Conservation (phyloP, 2,888 invertebrate genomes). For the Hofmannophila pseudospretella region DNA sequence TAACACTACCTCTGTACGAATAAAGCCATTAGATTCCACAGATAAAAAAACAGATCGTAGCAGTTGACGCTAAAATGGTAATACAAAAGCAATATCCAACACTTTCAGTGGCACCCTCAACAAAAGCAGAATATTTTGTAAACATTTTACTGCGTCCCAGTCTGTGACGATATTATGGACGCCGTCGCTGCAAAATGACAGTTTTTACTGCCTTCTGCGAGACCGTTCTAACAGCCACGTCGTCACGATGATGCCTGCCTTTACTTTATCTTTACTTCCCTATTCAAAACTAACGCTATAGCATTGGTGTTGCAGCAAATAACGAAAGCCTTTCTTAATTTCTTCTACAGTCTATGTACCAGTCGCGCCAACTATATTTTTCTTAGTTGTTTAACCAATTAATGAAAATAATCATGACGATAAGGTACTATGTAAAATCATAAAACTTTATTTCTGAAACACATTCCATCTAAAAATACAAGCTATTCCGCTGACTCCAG, state of each 20-base stretch:
- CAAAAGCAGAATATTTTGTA: conserved; percentile 69
- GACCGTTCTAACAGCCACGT: conserved; percentile 43
- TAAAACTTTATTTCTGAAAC: too few species aligned
- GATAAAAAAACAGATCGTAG: conserved; percentile 20
- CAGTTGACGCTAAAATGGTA: conserved; percentile 48
- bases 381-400: too few species aligned
- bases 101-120: conserved; percentile 48
- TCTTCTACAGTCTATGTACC: too few species aligned
- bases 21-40: too few species aligned
- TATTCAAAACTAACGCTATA: background rate
- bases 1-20: too few species aligned
- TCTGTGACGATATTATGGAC: conserved; percentile 70
- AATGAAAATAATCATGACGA: too few species aligned
- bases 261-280: too few species aligned
- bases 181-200: conserved; percentile 64
- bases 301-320: too few species aligned
- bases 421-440: too few species aligned
- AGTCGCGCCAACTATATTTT: too few species aligned
- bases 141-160: conserved; percentile 72
- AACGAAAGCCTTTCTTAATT: too few species aligned
- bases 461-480: background rate
- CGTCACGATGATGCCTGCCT: conserved; percentile 28
- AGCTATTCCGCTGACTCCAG: conserved; percentile 8
- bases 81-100: conserved; percentile 64
- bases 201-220: conserved; percentile 65